Base-by-base conservation (phyloP, 2,797 vertebrate genomes). In the Hoplostethus mediterraneus region DNA sequence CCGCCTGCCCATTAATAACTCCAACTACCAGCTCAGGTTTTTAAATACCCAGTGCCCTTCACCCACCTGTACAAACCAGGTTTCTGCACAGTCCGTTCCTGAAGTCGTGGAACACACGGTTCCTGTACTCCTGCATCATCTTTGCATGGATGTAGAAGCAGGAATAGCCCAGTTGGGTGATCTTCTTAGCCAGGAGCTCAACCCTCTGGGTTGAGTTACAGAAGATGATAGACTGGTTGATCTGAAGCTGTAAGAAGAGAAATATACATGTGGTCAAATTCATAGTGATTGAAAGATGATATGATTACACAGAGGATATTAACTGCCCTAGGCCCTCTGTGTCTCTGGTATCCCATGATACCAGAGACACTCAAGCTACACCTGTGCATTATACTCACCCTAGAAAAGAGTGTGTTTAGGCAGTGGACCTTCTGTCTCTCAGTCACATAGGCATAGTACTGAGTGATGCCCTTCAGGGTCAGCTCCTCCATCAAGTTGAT, bases 401-500 rank as follows among this genome's bases (percentile, higher is more conserved):
- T 90, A 42, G 93, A 94, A 79, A 95, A 95, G 33, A 95, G 90
- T 0, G 94, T 95, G 85, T 95, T 95, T 44, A 94, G 94, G 77
- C 94, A 95, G 86, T 95, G 94, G 57, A 95, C 94, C 89, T 95
- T 95, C 72, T 95, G 93, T 78, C 92, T 88, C 72, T 95, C 94
- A 3, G 93, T 94, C 59, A 95, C 94, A 31, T 94, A 95, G 12
- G 94, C 94, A 42, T 94, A 95, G 85, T 93, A 95, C 87, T 95
- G 94, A 40, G 93, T 95, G 81, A 95, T 94, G 81, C 94, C 94
- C 71, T 95, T 95, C 76, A 95, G 71, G 4, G 94, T 95, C 72
- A 95, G 86, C 71, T 95, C 94, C 56, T 95, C 94, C 94, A 95
- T 95, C 82, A 95, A 82, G 84, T 95, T 95, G 84, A 95, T 94